Conservation (phyloP, 92 coral and sea anemone genomes). For the Porites cylindrica region DNA sequence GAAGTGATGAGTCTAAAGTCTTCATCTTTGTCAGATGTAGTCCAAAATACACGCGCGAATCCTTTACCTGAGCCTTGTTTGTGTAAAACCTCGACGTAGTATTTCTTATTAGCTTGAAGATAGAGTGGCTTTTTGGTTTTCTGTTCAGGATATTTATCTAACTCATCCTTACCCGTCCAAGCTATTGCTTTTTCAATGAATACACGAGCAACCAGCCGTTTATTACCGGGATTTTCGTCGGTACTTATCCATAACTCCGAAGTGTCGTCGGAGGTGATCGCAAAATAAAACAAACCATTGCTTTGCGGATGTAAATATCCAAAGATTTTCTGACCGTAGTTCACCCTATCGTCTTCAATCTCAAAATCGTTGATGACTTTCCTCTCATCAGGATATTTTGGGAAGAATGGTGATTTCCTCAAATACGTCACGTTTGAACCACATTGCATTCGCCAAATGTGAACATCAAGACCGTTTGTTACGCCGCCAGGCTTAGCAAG, state of each 20-base stretch:
- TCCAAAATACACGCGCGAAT: slow-evolving; percentile 46
- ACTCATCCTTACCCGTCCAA: slow-evolving; percentile 20
- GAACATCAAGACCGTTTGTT: slow-evolving; percentile 13
- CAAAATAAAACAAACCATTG: slow-evolving; percentile 45
- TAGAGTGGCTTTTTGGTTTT: neutral
- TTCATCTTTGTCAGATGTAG: neutral
- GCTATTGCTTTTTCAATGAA: neutral
- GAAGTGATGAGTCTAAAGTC: slow-evolving; percentile 28
- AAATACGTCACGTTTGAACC: slow-evolving; percentile 23
- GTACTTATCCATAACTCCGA: slow-evolving; percentile 56
- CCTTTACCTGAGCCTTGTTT: slow-evolving; percentile 45
- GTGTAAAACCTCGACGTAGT: slow-evolving; percentile 57
- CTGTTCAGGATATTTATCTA: slow-evolving; percentile 20
- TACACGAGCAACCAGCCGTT: slow-evolving; percentile 13
- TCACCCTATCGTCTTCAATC: slow-evolving; percentile 7
- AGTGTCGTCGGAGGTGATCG: slow-evolving; percentile 30
- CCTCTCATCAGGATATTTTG: slow-evolving; percentile 45
- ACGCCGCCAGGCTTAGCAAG: neutral
- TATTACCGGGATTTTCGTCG: slow-evolving; percentile 36
- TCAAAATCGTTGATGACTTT: slow-evolving; percentile 30
- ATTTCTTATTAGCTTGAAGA: slow-evolving; percentile 16
- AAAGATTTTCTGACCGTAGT: slow-evolving; percentile 53
- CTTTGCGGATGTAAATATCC: slow-evolving; percentile 36
- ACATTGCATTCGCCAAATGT: slow-evolving; percentile 56
- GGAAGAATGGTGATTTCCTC: slow-evolving; percentile 38